Conservation (phyloP, 1,140 invertebrate genomes). For the Drosophila leontia region DNA sequence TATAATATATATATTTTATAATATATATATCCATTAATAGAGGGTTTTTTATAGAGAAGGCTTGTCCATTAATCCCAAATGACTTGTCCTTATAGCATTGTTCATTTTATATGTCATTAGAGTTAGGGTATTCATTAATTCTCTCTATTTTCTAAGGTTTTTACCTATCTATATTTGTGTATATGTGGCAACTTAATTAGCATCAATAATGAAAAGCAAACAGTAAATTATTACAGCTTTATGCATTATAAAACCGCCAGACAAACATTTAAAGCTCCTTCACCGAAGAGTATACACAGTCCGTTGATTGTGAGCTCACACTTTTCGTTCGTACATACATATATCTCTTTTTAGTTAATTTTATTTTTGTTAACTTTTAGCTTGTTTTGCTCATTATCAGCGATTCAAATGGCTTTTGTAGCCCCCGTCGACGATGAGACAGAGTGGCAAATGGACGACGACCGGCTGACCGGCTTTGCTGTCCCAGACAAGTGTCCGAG, state of each 20-base stretch:
- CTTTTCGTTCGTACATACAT: not conserved
- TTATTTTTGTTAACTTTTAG: conserved; percentile 32
- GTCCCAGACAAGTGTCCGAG: conserved; percentile 24
- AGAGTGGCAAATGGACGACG: conserved; percentile 17
- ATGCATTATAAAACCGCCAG: conserved; percentile 12
- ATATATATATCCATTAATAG: not conserved
- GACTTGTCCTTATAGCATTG: not conserved
- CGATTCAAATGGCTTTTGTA: conserved; percentile 49
- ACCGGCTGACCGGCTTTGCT: conserved; percentile 29
- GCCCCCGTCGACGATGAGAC: conserved; percentile 21
- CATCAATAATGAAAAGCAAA: conserved; percentile 31
- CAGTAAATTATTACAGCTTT: conserved; percentile 14
- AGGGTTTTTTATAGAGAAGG: no score
- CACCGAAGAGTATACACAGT: conserved; percentile 24
- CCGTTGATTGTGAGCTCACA: conserved; percentile 11
- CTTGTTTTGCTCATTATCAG: conserved; percentile 60
- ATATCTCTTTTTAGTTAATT: conserved; percentile 12
- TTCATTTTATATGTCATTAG: no score
- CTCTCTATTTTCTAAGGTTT: not conserved
- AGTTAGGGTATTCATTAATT: not conserved
- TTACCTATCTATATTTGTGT: conserved; percentile 2
- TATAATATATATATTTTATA: not conserved
- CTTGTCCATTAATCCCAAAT: not conserved
- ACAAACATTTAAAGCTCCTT: not conserved
- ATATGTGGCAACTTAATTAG: conserved; percentile 17